These are phyloP conservation scores for Sebastes schlegelii DNA, from an alignment of 2,113 vertebrate species.

Conservation along the genomic window DNA sequence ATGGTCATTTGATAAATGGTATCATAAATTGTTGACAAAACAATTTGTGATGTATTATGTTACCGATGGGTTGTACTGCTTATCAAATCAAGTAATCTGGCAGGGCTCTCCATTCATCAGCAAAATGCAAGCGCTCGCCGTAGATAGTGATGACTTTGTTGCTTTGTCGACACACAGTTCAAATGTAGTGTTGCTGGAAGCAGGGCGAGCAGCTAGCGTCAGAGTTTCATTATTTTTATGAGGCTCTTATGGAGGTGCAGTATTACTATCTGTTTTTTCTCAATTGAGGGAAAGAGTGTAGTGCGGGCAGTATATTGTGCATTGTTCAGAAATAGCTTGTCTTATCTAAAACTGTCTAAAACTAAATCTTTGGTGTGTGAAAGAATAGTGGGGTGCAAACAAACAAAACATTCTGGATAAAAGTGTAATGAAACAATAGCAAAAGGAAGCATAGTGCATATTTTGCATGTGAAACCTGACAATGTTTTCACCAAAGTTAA, in stretches of 20 bases:
- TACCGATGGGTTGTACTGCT: slow-evolving; percentile 86
- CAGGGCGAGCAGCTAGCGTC: slow-evolving; percentile 42
- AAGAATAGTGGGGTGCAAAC: slow-evolving; percentile 2
- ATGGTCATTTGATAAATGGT: slow-evolving; percentile 88
- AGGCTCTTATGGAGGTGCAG: slow-evolving; percentile 43
- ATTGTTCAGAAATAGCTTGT: slow-evolving; percentile 40
- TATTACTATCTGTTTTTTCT: slow-evolving; percentile 35
- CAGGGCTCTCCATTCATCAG: slow-evolving; percentile 85
- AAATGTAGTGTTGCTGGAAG: slow-evolving; percentile 65
- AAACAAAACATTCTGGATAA: slow-evolving; percentile 25
- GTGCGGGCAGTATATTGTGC: slow-evolving; percentile 23
- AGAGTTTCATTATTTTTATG: slow-evolving; percentile 66
- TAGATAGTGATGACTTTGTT: slow-evolving; percentile 79
- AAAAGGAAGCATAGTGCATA: slow-evolving; percentile 7
- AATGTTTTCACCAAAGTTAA: not conserved
- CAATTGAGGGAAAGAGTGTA: slow-evolving; percentile 13
- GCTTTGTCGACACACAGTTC: slow-evolving; percentile 70
- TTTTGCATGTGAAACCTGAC: not conserved
- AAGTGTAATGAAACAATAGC: slow-evolving; percentile 13
- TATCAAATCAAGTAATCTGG: slow-evolving; percentile 89
- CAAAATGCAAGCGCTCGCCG: slow-evolving; percentile 78
- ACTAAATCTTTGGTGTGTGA: slow-evolving; percentile 4
- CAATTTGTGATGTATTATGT: slow-evolving; percentile 89
- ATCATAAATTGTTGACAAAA: slow-evolving; percentile 90
- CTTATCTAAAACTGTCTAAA: slow-evolving; percentile 36